Evolutionary conservation across 2,888 invertebrate species (phyloP), one percentile per base, ranked within the genome.

Genomic region (Tanytarsus gracilentus): DNA sequence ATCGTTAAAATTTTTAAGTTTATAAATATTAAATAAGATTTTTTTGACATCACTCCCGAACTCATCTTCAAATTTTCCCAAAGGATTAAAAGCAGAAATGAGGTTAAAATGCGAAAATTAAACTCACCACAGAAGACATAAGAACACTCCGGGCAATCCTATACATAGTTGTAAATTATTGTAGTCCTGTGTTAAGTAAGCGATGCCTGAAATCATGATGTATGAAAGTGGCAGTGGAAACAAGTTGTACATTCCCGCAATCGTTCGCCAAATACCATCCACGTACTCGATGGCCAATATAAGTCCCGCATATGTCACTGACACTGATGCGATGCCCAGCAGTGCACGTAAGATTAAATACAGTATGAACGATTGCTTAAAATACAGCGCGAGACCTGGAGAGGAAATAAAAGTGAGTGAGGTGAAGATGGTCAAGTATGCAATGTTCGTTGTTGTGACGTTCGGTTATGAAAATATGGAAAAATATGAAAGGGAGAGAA

Each of bases 261-360:
- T 82, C 3, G 86, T 87, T 63, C 87, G 78, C 86, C 87, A 87
- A 65, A 84, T 82, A 2, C 87, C 86, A 39, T 86, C 86, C 3
- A 88, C 86, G 61, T 86, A 75, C 70, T 88, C 88, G 66, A 88
- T 85, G 33, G 86, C 82, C 30, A 89, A 75, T 5, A 89, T 88
- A 66, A 89, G 86, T 25, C 85, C 86, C 36, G 87, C 84, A 70
- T 88, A 86, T 23, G 88, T 88, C 51, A 88, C 84, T 16, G 88
- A 86, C n/a, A 88, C 86, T 1, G 85, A 86, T 11, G 86, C 84
- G 65, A 85, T 80, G 1, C 89, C 89, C 69, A 87, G 78, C 3
- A 85, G 68, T 3, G 85, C 81, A 48, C 88, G 76, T 44, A 88
- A 77, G 0, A 81, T 72, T 49, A 86, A 77, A 72, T 87, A 89